These are phyloP conservation scores for Toxotes jaculatrix DNA, from an alignment of 2,113 vertebrate species.

Conservation along the genomic window DNA sequence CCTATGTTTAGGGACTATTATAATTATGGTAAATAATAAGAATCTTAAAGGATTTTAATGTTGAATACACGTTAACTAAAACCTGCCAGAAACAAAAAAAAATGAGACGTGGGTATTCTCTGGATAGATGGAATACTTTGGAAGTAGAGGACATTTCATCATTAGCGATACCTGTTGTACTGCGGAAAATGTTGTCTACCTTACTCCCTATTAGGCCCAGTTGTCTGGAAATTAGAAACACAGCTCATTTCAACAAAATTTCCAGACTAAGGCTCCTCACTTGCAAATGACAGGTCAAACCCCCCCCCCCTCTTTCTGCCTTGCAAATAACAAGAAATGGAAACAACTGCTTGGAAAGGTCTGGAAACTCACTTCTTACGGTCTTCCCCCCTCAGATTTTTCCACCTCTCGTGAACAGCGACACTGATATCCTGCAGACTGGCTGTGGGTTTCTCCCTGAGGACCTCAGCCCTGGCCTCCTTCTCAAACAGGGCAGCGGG, in stretches of 20 bases:
- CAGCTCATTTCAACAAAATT: slow-evolving; percentile 76
- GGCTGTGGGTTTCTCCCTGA: slow-evolving; percentile 86
- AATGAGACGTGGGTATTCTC: slow-evolving; percentile 7
- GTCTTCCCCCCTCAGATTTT: slow-evolving; percentile 89
- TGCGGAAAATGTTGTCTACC: slow-evolving; percentile 71
- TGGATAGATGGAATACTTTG: slow-evolving; percentile 51
- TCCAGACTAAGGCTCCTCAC: slow-evolving; percentile 79
- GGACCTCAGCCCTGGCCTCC: slow-evolving; percentile 85
- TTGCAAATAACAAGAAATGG: slow-evolving; percentile 83
- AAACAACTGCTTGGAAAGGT: slow-evolving; percentile 81
- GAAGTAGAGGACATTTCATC: slow-evolving; percentile 37
- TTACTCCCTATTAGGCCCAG: slow-evolving; percentile 65
- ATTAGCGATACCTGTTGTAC: slow-evolving; percentile 55
- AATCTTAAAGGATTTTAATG: neutral
- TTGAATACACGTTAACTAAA: neutral
- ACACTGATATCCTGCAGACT: slow-evolving; percentile 86
- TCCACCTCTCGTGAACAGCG: slow-evolving; percentile 88
- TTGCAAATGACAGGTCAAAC: slow-evolving; percentile 66
- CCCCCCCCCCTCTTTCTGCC: slow-evolving; percentile 35
- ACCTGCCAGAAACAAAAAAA: neutral
- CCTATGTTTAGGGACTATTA: neutral
- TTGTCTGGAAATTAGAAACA: slow-evolving; percentile 71
- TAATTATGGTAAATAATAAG: neutral
- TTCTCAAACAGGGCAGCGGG: slow-evolving; percentile 89
- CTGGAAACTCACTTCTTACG: slow-evolving; percentile 92